These are phyloP conservation scores for Trissolcus basalis DNA, from an alignment of 1,140 invertebrate species.

Conservation along the genomic window DNA sequence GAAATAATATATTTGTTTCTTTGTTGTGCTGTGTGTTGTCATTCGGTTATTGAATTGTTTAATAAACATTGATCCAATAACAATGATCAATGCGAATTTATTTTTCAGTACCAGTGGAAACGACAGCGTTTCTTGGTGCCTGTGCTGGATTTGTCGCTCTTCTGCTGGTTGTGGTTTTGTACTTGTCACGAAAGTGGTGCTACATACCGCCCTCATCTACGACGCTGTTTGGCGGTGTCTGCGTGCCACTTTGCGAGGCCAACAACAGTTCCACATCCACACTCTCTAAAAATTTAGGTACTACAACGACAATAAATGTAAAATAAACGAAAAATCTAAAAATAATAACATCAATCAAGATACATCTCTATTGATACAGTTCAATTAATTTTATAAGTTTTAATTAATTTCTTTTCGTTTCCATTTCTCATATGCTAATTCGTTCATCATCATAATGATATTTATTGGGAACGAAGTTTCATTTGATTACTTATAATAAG, in stretches of 20 bases:
- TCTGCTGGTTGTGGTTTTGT: slow-evolving; percentile 86
- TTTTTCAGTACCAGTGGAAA: slow-evolving; percentile 83
- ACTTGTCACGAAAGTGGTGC: slow-evolving; percentile 87
- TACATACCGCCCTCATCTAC: slow-evolving; percentile 76
- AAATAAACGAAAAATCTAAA: no score
- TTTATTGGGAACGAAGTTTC: no score
- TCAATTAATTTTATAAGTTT: no score
- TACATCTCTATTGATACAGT: no score
- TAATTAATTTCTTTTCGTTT: no score
- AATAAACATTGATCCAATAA: background rate
- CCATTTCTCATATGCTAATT: no score
- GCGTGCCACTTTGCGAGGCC: slow-evolving; percentile 73
- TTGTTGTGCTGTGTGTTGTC: no score
- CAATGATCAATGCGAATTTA: slow-evolving; percentile 22
- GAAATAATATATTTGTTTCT: no score
- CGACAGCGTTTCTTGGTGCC: slow-evolving; percentile 85
- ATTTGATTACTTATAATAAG: no score
- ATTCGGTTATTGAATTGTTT: no score
- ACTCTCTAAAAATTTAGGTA: slow-evolving; percentile 72
- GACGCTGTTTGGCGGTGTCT: slow-evolving; percentile 73
- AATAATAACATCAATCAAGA: no score
- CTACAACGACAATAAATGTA: slow-evolving; percentile 5
- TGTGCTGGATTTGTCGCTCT: slow-evolving; percentile 85
- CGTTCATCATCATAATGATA: no score
- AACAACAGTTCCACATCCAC: slow-evolving; percentile 69